Conservation (phyloP, 30 jellyfish, hydroid and myxozoan genomes). For the Hydractinia symbiolongicarpus region DNA sequence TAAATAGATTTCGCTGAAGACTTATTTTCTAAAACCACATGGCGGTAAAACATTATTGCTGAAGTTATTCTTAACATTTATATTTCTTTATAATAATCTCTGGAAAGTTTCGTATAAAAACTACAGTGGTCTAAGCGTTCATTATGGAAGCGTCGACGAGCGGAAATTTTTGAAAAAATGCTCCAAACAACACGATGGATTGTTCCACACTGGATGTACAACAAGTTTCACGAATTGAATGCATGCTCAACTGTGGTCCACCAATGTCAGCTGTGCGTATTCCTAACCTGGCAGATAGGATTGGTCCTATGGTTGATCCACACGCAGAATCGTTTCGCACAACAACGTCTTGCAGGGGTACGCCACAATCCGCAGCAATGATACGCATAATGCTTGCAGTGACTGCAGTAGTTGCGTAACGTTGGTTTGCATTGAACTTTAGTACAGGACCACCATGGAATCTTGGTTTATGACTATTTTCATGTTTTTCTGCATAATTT, state of each 20-base stretch:
- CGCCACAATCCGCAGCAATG: constrained; percentile 58
- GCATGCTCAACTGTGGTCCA: constrained; percentile 91
- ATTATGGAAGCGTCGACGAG: constrained; percentile 11
- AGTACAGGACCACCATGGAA: constrained; percentile 81
- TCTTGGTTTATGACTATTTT: constrained; percentile 64
- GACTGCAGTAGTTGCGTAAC: constrained; percentile 86
- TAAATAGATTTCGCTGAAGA: no score
- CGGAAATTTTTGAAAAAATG: constrained; percentile 63
- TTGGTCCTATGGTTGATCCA: constrained; percentile 95
- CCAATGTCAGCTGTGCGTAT: constrained; percentile 86
- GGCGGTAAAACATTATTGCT: no score
- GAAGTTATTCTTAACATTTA: no score
- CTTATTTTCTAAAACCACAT: no score
- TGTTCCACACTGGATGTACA: constrained; percentile 87
- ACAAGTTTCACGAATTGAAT: constrained; percentile 91
- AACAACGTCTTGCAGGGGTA: constrained; percentile 77
- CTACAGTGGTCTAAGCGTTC: no score
- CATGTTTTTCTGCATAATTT: constrained; percentile 80
- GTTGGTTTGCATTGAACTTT: constrained; percentile 61
- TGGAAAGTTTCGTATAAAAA: no score
- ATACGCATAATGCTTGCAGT: constrained; percentile 69
- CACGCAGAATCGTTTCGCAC: constrained; percentile 92
- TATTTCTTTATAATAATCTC: no score
- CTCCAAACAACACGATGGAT: constrained; percentile 44
- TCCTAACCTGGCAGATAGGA: constrained; percentile 78